Evolutionary conservation across 23 tunicate genomes (phyloP).

Genomic region (Corella eumyota): DNA sequence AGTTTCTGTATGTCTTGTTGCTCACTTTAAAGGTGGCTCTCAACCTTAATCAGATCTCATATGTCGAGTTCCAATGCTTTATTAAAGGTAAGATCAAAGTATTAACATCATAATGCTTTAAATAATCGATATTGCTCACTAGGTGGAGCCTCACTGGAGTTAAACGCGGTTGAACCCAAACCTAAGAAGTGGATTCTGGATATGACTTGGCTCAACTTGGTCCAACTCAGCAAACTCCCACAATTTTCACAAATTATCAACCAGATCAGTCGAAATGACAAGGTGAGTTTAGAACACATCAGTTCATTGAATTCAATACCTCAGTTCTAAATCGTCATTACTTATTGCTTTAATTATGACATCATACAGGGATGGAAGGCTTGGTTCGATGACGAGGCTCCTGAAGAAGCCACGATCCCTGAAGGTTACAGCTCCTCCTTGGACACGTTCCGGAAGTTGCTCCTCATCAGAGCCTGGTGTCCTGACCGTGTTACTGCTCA

Average conservation of each 20-base stretch:
- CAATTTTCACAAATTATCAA: slow-evolving; percentile 89
- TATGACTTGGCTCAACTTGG: slow-evolving; percentile 96
- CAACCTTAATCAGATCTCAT: slow-evolving; percentile 64
- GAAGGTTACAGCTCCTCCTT: slow-evolving; percentile 95
- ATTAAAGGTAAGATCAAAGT: slow-evolving; percentile 93
- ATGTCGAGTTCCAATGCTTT: slow-evolving; percentile 92
- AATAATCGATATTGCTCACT: no score
- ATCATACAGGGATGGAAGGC: slow-evolving; percentile 85
- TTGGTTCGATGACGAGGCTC: slow-evolving; percentile 97
- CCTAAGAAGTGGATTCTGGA: slow-evolving; percentile 99
- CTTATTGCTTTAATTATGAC: no score
- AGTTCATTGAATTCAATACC: neutral
- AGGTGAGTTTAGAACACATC: slow-evolving; percentile 17
- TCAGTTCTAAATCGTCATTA: no score
- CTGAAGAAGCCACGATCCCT: slow-evolving; percentile 91
- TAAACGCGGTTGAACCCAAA: slow-evolving; percentile 94
- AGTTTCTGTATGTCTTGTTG: slow-evolving; percentile 94
- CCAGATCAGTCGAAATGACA: slow-evolving; percentile 93
- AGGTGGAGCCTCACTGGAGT: slow-evolving; percentile 98
- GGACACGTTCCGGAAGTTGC: slow-evolving; percentile 86
- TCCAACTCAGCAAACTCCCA: slow-evolving; percentile 89
- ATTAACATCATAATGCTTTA: no score
- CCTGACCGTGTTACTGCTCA: slow-evolving; percentile 98
- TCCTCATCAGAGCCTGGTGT: slow-evolving; percentile 94
- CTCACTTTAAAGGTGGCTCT: slow-evolving; percentile 97